These are phyloP conservation scores for Tadarida brasiliensis DNA, from an alignment of 2,797 vertebrate species.

Conservation along the genomic window DNA sequence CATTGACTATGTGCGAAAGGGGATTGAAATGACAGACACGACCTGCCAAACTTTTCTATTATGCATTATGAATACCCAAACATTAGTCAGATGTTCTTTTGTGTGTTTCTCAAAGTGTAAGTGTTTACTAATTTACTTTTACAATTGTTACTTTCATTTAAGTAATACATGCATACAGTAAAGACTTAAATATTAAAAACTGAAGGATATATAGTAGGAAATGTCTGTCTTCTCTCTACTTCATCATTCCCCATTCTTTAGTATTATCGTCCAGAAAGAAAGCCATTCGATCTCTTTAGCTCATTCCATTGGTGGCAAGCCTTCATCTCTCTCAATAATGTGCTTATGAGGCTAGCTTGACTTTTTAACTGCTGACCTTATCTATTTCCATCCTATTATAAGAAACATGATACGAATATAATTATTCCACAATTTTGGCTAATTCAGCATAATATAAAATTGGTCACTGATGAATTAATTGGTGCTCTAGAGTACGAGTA, in stretches of 20 bases:
- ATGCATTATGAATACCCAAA: not conserved
- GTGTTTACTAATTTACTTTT: not conserved
- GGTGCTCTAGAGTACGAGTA: not conserved
- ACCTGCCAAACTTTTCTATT: not conserved
- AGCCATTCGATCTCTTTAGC: not conserved
- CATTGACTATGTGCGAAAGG: not conserved
- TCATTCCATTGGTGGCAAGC: not conserved
- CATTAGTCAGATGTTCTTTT: not conserved
- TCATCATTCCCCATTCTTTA: not conserved
- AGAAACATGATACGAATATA: not conserved
- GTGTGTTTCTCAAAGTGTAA: not conserved
- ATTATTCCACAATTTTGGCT: not conserved
- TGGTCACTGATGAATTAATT: not conserved
- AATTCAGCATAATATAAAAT: not conserved
- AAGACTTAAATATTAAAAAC: not conserved
- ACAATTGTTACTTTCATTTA: conserved; percentile 7
- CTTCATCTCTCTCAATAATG: not conserved
- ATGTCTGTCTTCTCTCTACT: not conserved
- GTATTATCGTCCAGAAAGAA: not conserved
- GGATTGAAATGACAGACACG: not conserved
- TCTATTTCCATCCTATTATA: not conserved
- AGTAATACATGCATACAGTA: not conserved
- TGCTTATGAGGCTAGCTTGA: not conserved
- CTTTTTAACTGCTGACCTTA: conserved; percentile 14
- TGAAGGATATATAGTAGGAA: not conserved